Evolutionary conservation across 2,888 invertebrate species (phyloP).

Genomic region (Lasioglossum calceatum): DNA sequence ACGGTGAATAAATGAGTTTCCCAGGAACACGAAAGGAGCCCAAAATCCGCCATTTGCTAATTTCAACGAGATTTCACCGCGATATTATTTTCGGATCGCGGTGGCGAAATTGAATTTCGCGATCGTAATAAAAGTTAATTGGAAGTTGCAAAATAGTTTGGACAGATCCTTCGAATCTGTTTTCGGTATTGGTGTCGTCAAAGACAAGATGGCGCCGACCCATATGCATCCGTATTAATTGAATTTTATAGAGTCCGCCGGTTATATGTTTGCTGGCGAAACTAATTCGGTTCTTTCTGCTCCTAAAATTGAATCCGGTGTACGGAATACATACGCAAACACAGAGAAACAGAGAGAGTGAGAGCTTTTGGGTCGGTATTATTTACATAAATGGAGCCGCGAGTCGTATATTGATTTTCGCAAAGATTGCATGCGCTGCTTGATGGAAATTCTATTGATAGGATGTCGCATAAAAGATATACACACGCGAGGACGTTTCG

Average conservation of each 20-base stretch:
- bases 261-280: not conserved
- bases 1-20: not conserved
- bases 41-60: not conserved
- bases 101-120: not conserved
- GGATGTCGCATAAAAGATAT: slow-evolving; percentile 5
- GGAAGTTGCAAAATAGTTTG: not conserved
- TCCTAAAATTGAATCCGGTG: slow-evolving; percentile 16
- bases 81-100: not conserved
- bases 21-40: not conserved
- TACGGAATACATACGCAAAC: not conserved
- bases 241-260: not conserved
- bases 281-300: slow-evolving; percentile 16
- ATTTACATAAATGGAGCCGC: slow-evolving; percentile 29
- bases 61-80: not conserved
- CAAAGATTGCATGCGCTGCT: slow-evolving; percentile 27
- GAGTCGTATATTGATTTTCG: slow-evolving; percentile 34
- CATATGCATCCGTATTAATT: slow-evolving; percentile 18
- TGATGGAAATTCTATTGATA: slow-evolving; percentile 29
- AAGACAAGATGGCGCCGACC: slow-evolving; percentile 15
- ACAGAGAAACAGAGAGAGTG: not conserved
- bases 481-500: slow-evolving; percentile 5
- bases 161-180: not conserved
- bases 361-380: slow-evolving; percentile 3
- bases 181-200: not conserved
- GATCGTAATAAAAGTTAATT: not conserved